Conservation (phyloP, 2,113 vertebrate genomes). For the Pelobates fuscus region DNA sequence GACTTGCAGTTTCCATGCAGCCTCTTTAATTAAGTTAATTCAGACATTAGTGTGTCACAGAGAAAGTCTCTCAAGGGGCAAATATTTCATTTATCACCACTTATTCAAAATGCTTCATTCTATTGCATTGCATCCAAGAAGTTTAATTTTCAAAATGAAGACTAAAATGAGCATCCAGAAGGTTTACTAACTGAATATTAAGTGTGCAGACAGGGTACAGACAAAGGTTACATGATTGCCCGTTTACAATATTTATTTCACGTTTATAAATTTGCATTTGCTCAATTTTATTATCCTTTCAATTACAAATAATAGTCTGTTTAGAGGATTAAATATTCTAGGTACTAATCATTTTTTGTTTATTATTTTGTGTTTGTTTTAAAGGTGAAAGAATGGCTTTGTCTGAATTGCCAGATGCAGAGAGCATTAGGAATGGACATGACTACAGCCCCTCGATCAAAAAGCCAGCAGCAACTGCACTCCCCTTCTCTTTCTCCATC, state of each 20-base stretch:
- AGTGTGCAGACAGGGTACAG: background rate
- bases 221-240: too few species aligned
- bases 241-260: too few species aligned
- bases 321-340: too few species aligned
- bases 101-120: conserved; percentile 51
- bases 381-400: conserved; percentile 97
- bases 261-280: too few species aligned
- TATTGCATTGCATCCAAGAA: conserved; percentile 51
- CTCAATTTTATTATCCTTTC: background rate
- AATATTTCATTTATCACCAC: conserved; percentile 58
- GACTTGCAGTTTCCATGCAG: conserved; percentile 36
- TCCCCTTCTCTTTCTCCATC: conserved; percentile 78
- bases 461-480: conserved; percentile 94
- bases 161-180: conserved; percentile 8
- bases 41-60: conserved; percentile 53
- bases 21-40: conserved; percentile 67
- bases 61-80: conserved; percentile 51
- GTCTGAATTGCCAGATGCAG: conserved; percentile 99
- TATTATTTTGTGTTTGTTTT: conserved; percentile 42
- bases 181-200: background rate
- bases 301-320: background rate
- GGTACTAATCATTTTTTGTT: too few species aligned
- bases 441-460: conserved; percentile 94
- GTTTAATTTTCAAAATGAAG: background rate
- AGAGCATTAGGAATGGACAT: conserved; percentile 97